phyloP scores from a whole-genome alignment of 2,113 vertebrate species.

The Chaetodon auriga region DNA sequence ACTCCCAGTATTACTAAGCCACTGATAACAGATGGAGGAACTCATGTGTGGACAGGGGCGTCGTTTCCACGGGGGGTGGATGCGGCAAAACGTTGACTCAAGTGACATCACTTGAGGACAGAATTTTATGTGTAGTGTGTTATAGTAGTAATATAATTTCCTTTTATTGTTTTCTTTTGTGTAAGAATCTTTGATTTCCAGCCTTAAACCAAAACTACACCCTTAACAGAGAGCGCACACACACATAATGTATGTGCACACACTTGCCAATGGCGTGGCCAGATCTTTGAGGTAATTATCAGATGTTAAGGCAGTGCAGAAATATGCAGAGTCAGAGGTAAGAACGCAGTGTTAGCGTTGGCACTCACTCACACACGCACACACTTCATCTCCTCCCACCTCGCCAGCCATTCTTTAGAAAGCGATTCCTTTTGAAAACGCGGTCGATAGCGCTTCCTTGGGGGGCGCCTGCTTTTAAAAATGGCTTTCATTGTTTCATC shows the following conservation, averaged over 20 bases:
- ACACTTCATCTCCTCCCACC: not conserved
- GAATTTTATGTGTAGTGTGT: no score
- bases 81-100: no score
- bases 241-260: not conserved
- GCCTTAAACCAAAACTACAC: no score
- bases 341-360: not conserved
- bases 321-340: conserved; percentile 41
- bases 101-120: no score
- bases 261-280: not conserved
- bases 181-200: no score
- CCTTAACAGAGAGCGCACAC: not conserved
- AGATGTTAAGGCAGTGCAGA: conserved; percentile 7
- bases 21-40: not conserved
- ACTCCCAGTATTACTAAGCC: not conserved
- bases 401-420: conserved; percentile 14
- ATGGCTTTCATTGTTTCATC: conserved; percentile 34
- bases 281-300: not conserved
- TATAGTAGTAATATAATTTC: no score
- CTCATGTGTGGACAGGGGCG: not conserved
- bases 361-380: not conserved
- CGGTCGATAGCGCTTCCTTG: conserved; percentile 22
- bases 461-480: conserved; percentile 17
- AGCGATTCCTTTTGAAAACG: conserved; percentile 32
- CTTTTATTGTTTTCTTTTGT: no score
- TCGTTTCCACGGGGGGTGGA: no score